These are phyloP conservation scores for Leptinotarsa defecta DNA, from an alignment of 1,140 invertebrate genomes.

Conservation along the genomic window DNA sequence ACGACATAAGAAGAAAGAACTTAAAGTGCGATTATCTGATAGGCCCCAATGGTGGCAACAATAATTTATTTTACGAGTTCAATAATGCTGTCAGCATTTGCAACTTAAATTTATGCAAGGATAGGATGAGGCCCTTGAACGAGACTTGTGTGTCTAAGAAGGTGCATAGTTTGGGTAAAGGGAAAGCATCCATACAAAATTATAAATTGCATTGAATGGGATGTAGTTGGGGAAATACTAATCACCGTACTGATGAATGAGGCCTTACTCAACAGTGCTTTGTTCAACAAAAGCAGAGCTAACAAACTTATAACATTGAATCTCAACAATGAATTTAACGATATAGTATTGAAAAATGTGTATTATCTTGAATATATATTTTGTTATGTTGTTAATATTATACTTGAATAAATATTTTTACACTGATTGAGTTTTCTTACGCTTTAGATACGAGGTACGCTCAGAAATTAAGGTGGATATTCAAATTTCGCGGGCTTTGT, in stretches of 20 bases:
- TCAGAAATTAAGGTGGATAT: no score
- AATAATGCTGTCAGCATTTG: conserved; percentile 64
- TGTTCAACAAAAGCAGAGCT: no score
- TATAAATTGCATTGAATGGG: conserved; percentile 35
- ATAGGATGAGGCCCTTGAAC: conserved; percentile 58
- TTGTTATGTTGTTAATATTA: conserved; percentile 1
- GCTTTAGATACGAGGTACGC: no score
- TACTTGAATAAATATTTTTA: background rate
- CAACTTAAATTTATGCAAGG: conserved; percentile 57
- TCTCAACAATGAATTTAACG: background rate
- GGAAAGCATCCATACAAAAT: conserved; percentile 35
- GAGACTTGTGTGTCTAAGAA: conserved; percentile 62
- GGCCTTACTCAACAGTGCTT: no score
- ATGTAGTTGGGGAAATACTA: no score
- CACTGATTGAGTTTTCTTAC: background rate
- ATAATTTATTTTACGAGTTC: conserved; percentile 68
- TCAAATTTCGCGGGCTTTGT: no score
- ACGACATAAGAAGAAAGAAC: conserved; percentile 61
- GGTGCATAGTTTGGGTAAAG: conserved; percentile 53
- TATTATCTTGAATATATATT: background rate
- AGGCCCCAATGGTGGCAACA: conserved; percentile 74
- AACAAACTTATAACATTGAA: background rate
- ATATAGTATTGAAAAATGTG: background rate
- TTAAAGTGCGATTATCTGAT: conserved; percentile 70
- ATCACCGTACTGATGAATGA: no score